Base-by-base conservation (phyloP, 2,797 vertebrate species). In the Hozukius guyotensis region DNA sequence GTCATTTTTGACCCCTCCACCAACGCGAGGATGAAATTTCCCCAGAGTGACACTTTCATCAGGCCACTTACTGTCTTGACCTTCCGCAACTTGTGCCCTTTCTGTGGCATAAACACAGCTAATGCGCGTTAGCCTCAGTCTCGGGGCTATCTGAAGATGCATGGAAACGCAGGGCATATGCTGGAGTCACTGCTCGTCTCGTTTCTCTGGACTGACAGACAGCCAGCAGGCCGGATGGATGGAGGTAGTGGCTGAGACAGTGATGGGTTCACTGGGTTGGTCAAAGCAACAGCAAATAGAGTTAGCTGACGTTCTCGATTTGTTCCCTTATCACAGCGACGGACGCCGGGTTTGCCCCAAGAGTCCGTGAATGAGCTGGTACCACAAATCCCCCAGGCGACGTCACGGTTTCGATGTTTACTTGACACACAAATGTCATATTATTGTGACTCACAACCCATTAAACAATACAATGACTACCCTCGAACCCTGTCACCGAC, bases 241-340 rank as follows among this genome's bases (percentile, higher is more conserved):
- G 57, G 59, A 36, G 16, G 63, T 5, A 16, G 56, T 6, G 52
- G 49, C 77, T 34, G 78, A 64, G 76, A 75, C 70, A 72, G 61
- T n/a, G 75, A 80, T 11, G 66, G 66, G 71, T 56, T 76, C 53
- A 73, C 24, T 11, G 24, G 38, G 60, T 22, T 2, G 80, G 56
- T 89, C 94, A 91, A 77, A 86, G n/a, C 24, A 96, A 95, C 95
- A 96, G 95, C 96, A 96, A 96, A 96, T 92, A 95, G 96, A 92
- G 87, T 90, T 92, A 83, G 87, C 88, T 92, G 87, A 90, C 87
- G 77, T 76, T 72, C 88, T 93, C 88, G 82, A 70, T 77, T 72
- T 88, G 86, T 93, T 95, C 92, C 93, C 94, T 94, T 95, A 96
- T 95, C 93, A 95, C 93, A 91, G 85, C 94, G 95, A 96, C 93